These are phyloP conservation scores for Gobius niger DNA, from an alignment of 2,113 vertebrate species.

Conservation along the genomic window DNA sequence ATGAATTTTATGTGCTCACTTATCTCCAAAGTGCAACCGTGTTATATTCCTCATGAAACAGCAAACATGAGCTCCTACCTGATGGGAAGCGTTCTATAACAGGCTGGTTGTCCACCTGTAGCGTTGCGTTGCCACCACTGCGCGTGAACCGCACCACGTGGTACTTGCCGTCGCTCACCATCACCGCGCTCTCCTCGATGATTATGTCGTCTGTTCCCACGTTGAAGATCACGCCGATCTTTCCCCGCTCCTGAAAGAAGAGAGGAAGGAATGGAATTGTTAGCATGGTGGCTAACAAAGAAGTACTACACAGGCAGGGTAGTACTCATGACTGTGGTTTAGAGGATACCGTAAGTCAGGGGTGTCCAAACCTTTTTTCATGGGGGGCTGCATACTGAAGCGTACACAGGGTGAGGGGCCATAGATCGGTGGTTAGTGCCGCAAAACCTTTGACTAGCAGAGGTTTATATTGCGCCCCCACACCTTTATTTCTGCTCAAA, in stretches of 20 bases:
- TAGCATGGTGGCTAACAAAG: neutral
- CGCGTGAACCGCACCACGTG: conserved; percentile 93
- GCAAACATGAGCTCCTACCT: conserved; percentile 74
- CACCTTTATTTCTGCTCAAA: too few species aligned
- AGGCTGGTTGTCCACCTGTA: conserved; percentile 95
- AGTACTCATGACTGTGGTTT: too few species aligned
- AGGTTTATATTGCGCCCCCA: too few species aligned
- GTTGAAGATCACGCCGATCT: conserved; percentile 92
- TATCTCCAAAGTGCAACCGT: conserved; percentile 47
- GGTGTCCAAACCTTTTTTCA: too few species aligned
- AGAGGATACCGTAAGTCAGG: too few species aligned
- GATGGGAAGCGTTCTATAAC: conserved; percentile 92
- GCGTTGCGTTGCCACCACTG: conserved; percentile 91
- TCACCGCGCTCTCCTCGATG: conserved; percentile 88
- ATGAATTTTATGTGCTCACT: conserved; percentile 14
- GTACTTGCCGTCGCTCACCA: conserved; percentile 93
- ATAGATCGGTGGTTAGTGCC: too few species aligned
- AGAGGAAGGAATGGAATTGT: neutral
- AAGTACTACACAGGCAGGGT: neutral
- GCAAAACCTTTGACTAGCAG: too few species aligned
- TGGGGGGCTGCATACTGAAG: too few species aligned
- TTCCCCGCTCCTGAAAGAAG: conserved; percentile 83
- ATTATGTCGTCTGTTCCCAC: conserved; percentile 93
- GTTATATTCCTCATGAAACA: conserved; percentile 2
- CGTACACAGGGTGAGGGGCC: too few species aligned